phyloP scores from a whole-genome alignment of 2,888 invertebrate genomes.

The Noctua fimbriata region DNA sequence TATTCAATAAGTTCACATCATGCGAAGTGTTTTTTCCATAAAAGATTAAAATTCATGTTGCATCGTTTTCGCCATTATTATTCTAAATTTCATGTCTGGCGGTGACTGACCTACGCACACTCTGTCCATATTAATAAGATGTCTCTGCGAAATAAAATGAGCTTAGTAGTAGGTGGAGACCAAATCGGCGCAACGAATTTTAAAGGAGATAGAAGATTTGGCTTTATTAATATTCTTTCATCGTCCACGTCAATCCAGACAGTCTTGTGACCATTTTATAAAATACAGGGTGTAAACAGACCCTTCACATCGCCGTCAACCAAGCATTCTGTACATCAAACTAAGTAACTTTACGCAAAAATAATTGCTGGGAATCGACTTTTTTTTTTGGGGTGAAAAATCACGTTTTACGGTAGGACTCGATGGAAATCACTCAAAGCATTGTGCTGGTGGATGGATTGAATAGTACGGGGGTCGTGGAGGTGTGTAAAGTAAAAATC shows the following conservation, averaged over 20 bases:
- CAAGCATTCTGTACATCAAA: too few relatives aligned
- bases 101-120: conserved; percentile 46
- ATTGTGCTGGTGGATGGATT: too few relatives aligned
- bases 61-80: conserved; percentile 27
- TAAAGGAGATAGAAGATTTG: neutral
- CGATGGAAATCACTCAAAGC: too few relatives aligned
- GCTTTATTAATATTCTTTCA: conserved; percentile 6
- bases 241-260: neutral
- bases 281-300: too few relatives aligned
- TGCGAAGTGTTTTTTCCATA: neutral
- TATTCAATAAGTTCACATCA: neutral
- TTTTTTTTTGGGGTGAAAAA: too few relatives aligned
- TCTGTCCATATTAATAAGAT: conserved; percentile 41
- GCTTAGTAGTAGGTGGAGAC: neutral
- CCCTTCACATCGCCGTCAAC: too few relatives aligned
- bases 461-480: too few relatives aligned
- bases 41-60: conserved; percentile 39
- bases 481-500: too few relatives aligned
- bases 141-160: conserved; percentile 6
- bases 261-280: neutral
- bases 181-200: neutral
- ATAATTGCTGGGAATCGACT: too few relatives aligned
- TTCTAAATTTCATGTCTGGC: conserved; percentile 45
- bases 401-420: too few relatives aligned
- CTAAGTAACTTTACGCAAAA: too few relatives aligned